Conservation (phyloP, 2,888 invertebrate species). For the Dioctria linearis region DNA sequence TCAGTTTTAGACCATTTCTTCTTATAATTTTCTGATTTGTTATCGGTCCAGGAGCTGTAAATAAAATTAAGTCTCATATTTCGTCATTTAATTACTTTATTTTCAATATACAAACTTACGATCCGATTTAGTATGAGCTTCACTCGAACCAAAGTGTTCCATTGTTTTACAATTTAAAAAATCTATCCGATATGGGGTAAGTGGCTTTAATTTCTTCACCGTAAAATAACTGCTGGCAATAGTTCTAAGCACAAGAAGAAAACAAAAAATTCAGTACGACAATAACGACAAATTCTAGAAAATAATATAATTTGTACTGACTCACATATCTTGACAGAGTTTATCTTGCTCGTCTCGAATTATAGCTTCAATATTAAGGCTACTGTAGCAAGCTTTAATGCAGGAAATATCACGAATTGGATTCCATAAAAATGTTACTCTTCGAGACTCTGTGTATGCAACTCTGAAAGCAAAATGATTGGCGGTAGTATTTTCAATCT, state of each 20-base stretch:
- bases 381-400: conserved; percentile 58
- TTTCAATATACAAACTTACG: conserved; percentile 63
- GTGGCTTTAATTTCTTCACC: conserved; percentile 56
- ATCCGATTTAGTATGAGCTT: conserved; percentile 68
- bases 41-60: conserved; percentile 69
- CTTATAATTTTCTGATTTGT: conserved; percentile 66
- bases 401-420: conserved; percentile 55
- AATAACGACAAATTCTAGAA: not conserved
- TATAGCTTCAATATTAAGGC: conserved; percentile 46
- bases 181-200: conserved; percentile 55
- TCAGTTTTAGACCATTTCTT: conserved; percentile 67
- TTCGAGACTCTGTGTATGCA: conserved; percentile 67
- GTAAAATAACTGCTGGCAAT: conserved; percentile 22
- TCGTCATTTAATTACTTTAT: not conserved
- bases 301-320: conserved; percentile 46
- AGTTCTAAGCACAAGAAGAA: too few species aligned
- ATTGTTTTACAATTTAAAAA: conserved; percentile 55
- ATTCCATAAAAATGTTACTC: conserved; percentile 64
- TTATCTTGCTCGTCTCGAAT: conserved; percentile 55
- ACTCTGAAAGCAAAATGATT: conserved; percentile 66
- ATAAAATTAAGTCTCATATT: conserved; percentile 4
- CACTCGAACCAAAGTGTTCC: conserved; percentile 63
- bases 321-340: conserved; percentile 62
- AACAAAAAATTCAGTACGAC: not conserved
- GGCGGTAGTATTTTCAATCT: conserved; percentile 68